Conservation (phyloP, 1,140 invertebrate species). For the Sycophaga agraensis region DNA sequence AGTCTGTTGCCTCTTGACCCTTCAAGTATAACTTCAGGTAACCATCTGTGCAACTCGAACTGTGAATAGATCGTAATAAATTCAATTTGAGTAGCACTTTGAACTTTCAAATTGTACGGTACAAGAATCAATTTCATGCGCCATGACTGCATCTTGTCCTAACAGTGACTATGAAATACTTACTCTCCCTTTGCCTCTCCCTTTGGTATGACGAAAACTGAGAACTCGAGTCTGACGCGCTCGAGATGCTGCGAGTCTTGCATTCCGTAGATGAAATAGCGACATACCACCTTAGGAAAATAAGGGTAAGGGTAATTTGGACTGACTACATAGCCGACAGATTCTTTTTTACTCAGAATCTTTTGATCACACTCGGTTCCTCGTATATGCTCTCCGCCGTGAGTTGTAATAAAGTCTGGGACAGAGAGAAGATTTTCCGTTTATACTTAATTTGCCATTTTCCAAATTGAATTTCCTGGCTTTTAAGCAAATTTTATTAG, state of each 20-base stretch:
- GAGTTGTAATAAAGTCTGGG: slow-evolving; percentile 85
- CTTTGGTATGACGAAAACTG: slow-evolving; percentile 87
- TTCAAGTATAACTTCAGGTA: slow-evolving; percentile 90
- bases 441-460: too few relatives aligned
- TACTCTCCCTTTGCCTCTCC: slow-evolving; percentile 68
- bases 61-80: too few relatives aligned
- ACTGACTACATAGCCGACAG: slow-evolving; percentile 86
- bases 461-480: too few relatives aligned
- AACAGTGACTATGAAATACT: too few relatives aligned
- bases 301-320: slow-evolving; percentile 95
- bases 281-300: slow-evolving; percentile 91
- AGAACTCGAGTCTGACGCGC: slow-evolving; percentile 84
- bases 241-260: slow-evolving; percentile 94
- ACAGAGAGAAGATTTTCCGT: too few relatives aligned
- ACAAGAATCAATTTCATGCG: too few relatives aligned
- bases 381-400: slow-evolving; percentile 86
- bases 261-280: slow-evolving; percentile 97
- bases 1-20: slow-evolving; percentile 89
- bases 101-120: too few relatives aligned
- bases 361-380: slow-evolving; percentile 97
- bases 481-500: too few relatives aligned
- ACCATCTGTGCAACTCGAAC: slow-evolving; percentile 79
- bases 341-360: slow-evolving; percentile 91
- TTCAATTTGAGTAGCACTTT: too few relatives aligned
- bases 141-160: too few relatives aligned